phyloP scores from a whole-genome alignment of 2,113 vertebrate genomes.

The Prolemur simus region DNA sequence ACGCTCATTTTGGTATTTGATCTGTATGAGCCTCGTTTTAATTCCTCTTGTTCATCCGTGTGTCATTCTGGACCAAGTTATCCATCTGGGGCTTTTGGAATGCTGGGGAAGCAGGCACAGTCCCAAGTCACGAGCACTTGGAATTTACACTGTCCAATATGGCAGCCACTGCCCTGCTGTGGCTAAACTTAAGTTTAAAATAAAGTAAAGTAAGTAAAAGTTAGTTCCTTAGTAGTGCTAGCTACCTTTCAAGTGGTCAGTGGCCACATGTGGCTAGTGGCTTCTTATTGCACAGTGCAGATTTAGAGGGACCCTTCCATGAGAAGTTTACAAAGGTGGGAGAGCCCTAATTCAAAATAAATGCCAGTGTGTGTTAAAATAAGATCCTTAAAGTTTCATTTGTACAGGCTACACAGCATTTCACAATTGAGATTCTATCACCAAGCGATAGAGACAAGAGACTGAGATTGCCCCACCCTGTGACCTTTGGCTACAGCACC shows the following conservation, averaged over 20 bases:
- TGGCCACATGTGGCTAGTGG: background rate
- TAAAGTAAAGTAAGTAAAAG: background rate
- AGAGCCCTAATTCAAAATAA: conserved; percentile 10
- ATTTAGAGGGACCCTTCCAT: background rate
- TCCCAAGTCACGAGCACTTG: background rate
- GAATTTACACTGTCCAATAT: background rate
- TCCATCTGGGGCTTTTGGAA: background rate
- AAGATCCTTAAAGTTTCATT: background rate
- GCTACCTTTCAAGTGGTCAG: background rate
- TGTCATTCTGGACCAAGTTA: background rate
- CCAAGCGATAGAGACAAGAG: background rate
- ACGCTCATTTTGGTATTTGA: background rate
- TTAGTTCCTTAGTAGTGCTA: background rate
- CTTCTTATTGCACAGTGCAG: background rate
- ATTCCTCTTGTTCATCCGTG: background rate
- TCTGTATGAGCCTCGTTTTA: background rate
- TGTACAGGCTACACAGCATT: background rate
- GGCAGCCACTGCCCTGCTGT: background rate
- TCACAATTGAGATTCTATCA: conserved; percentile 22
- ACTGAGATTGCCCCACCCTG: background rate
- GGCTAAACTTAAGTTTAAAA: background rate
- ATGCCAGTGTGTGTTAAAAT: background rate
- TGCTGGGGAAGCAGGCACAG: background rate
- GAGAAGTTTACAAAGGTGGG: background rate
- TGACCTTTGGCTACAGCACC: background rate